These are phyloP conservation scores for Oryzias celebensis DNA, from an alignment of 2,113 vertebrate genomes.

Conservation along the genomic window DNA sequence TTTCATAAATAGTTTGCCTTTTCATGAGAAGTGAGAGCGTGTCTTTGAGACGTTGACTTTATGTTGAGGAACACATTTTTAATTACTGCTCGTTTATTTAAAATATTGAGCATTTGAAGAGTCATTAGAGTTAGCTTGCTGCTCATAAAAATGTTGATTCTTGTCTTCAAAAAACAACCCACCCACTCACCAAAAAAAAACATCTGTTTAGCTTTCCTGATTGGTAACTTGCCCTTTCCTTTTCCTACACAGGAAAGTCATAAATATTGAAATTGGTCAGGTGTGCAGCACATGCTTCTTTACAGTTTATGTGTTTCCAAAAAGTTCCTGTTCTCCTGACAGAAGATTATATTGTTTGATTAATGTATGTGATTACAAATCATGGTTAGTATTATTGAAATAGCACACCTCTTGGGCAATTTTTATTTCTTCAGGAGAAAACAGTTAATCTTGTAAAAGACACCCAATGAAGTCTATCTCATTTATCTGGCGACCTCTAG, in stretches of 20 bases:
- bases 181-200: too few species aligned
- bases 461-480: conserved; percentile 29
- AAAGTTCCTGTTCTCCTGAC: conserved; percentile 45
- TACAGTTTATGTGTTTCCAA: conserved; percentile 31
- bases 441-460: conserved; percentile 41
- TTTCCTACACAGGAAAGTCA: neutral
- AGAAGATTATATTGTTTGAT: conserved; percentile 56
- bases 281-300: conserved; percentile 1
- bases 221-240: neutral
- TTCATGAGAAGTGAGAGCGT: conserved; percentile 48
- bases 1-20: conserved; percentile 70
- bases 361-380: conserved; percentile 58
- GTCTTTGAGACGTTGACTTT: too few species aligned
- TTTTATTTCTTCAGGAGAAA: conserved; percentile 52
- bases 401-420: conserved; percentile 47
- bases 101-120: too few species aligned
- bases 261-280: neutral
- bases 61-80: too few species aligned
- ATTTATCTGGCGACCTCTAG: conserved; percentile 60
- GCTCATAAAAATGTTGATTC: too few species aligned
- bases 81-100: too few species aligned
- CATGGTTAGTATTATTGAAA: conserved; percentile 59
- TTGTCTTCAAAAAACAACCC: too few species aligned
- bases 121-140: too few species aligned
- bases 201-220: neutral